Percentiles rank a stretch among this genome's conserved stretches.
Evolutionary conservation across 2,113 vertebrate species (phyloP).

Genomic region (Ictalurus punctatus): DNA sequence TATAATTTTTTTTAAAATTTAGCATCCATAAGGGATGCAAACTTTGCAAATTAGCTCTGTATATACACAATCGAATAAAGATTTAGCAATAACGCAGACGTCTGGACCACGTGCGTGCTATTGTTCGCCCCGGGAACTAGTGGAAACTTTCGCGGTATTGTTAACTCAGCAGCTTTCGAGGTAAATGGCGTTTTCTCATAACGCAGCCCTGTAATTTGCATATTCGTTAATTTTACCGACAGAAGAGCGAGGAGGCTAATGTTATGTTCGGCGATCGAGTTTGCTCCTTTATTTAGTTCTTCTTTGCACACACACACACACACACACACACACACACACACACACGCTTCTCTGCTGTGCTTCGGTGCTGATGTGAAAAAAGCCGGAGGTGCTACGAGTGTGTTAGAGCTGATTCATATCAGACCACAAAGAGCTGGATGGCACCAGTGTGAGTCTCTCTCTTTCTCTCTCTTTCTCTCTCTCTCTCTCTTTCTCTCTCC

Average conservation of each 20-base stretch:
- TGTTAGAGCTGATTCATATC: constrained; percentile 66
- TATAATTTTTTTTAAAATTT: not conserved
- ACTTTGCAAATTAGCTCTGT: not conserved
- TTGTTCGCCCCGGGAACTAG: not conserved
- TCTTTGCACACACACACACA: constrained; percentile 16
- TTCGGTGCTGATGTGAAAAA: constrained; percentile 47
- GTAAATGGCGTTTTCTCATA: not conserved
- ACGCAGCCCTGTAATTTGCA: not conserved
- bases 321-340: constrained; percentile 32
- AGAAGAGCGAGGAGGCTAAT: not conserved
- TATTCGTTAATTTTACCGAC: not conserved
- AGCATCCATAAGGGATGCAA: not conserved
- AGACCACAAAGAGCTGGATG: constrained; percentile 68
- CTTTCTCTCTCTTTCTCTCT: constrained; percentile 38
- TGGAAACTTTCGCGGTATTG: not conserved
- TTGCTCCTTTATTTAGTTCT: not conserved
- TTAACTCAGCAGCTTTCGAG: not conserved
- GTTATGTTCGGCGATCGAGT: constrained; percentile 20
- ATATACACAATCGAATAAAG: not conserved
- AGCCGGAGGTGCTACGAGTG: constrained; percentile 46
- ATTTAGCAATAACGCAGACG: not conserved
- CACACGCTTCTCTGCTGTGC: constrained; percentile 17
- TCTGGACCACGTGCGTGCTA: not conserved
- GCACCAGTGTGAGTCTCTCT: constrained; percentile 30
- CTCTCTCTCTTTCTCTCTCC: constrained; percentile 63